phyloP scores from a whole-genome alignment of 2,888 invertebrate species.

The Habroteleia sp. region DNA sequence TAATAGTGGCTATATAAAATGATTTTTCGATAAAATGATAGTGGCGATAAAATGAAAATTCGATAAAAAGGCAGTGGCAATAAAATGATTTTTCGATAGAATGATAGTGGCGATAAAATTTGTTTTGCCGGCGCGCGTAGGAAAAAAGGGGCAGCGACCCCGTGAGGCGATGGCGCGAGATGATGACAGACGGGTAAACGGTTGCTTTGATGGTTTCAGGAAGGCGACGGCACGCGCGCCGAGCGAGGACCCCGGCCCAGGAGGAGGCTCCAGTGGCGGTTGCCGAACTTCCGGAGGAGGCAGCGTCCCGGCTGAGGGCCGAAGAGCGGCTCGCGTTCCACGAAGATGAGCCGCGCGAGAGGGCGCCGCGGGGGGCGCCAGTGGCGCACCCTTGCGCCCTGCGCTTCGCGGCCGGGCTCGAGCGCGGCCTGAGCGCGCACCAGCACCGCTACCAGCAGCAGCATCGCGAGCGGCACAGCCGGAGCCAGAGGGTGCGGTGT shows the following conservation, averaged over 20 bases:
- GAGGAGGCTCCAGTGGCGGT: slow-evolving; percentile 16
- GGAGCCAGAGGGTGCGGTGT: slow-evolving; percentile 46
- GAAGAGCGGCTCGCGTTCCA: not conserved
- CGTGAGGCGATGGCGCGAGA: slow-evolving; percentile 58
- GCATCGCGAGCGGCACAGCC: slow-evolving; percentile 24
- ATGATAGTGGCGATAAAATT: too few relatives aligned
- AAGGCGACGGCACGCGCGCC: slow-evolving; percentile 80
- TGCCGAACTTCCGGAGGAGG: slow-evolving; percentile 22
- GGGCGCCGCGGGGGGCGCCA: not conserved
- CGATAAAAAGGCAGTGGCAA: too few relatives aligned
- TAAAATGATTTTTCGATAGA: too few relatives aligned
- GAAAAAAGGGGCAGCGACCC: too few relatives aligned
- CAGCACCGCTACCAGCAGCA: slow-evolving; percentile 66
- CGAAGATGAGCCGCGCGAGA: slow-evolving; percentile 31
- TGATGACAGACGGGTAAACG: slow-evolving; percentile 61
- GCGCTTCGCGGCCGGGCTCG: slow-evolving; percentile 40
- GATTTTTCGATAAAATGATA: too few relatives aligned
- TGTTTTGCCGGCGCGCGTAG: slow-evolving; percentile 22
- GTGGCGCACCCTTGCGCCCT: slow-evolving; percentile 10
- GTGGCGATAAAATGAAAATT: too few relatives aligned
- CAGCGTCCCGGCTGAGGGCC: slow-evolving; percentile 29
- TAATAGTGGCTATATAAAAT: too few relatives aligned
- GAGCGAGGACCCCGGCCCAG: slow-evolving; percentile 67
- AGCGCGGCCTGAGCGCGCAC: slow-evolving; percentile 53
- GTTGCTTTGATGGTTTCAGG: slow-evolving; percentile 79